Evolutionary conservation across 2,113 vertebrate species (phyloP).

Genomic region (Tinamus guttatus): DNA sequence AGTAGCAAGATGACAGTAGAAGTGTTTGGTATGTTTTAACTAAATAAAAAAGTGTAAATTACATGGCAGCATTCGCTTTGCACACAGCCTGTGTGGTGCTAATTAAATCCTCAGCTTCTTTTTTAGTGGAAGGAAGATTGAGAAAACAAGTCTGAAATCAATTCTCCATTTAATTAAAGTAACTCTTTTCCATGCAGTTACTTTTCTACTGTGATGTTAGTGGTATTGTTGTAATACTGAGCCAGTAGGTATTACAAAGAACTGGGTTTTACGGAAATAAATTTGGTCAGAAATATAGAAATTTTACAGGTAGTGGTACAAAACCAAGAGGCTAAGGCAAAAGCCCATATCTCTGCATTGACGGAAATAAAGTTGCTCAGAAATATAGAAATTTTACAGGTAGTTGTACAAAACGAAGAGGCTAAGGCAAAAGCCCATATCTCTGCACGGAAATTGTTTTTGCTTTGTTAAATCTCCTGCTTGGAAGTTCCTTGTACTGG

Average conservation of each 20-base stretch:
- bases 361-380: not conserved
- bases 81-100: conserved; percentile 44
- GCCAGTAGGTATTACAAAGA: not conserved
- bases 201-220: not conserved
- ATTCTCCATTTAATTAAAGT: conserved; percentile 56
- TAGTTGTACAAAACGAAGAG: not conserved
- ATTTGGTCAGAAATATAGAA: not conserved
- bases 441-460: not conserved
- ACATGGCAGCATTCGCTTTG: not conserved
- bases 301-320: not conserved
- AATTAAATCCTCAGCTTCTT: conserved; percentile 67
- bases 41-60: conserved; percentile 40
- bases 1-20: not conserved
- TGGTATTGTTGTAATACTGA: not conserved
- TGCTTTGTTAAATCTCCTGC: not conserved
- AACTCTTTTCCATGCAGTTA: conserved; percentile 41
- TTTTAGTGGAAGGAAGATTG: conserved; percentile 14
- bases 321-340: not conserved
- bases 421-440: not conserved
- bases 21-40: not conserved
- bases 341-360: not conserved
- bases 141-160: conserved; percentile 23
- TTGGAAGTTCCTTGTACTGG: not conserved
- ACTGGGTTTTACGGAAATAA: not conserved
- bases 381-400: not conserved